Base-by-base conservation (phyloP, 2,888 invertebrate species). In the Apodemia duryi region DNA sequence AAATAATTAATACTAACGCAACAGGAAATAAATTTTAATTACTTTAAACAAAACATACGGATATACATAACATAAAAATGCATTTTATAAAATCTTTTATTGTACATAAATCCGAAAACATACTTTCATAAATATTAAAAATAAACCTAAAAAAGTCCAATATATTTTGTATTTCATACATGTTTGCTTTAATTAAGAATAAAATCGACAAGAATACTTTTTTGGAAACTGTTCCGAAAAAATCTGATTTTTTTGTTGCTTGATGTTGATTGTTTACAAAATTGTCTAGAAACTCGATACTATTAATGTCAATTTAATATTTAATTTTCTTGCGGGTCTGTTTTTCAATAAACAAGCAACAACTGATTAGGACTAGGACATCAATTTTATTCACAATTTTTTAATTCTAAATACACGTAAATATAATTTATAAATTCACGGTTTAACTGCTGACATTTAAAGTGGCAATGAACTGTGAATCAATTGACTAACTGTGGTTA, bases 1-100 rank as follows among this genome's bases (percentile, higher is more conserved):
- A 57, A 57, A 57, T 57, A 57, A 57, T 57, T 13, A 57, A 57
- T 29, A 54, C 29, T 28, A 57, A 32, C 32, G 29, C 32, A 57
- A 57, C 57, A 57, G 29, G 6, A 57, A 57, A 57, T 57, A 57
- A 57, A 57, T 57, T 57, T 57, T 57, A 57, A 57, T 57, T 6
- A 57, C 11, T 32, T 54, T 57, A 57, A 57, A 57, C 32, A 57
- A 57, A 57, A 57, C 32, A 32, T 46, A 13, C 46, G 13, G 4
- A 6, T 13, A n/a, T 13, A 46, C n/a, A 46, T 46, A 46, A 46
- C 46, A 46, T 46, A 46, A 46, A 46, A 46, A 46, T 46, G 46
- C 46, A 46, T 46, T 46, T 13, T 13, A 13, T 13, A 46, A 46
- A 46, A 46, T 13, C 13, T 46, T 38, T 38, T 38, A 13, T 13